Percentiles rank a stretch among this genome's conserved stretches.
These are phyloP conservation scores for Liodrosophila aerea DNA, from an alignment of 2,888 invertebrate species.

Conservation along the genomic window DNA sequence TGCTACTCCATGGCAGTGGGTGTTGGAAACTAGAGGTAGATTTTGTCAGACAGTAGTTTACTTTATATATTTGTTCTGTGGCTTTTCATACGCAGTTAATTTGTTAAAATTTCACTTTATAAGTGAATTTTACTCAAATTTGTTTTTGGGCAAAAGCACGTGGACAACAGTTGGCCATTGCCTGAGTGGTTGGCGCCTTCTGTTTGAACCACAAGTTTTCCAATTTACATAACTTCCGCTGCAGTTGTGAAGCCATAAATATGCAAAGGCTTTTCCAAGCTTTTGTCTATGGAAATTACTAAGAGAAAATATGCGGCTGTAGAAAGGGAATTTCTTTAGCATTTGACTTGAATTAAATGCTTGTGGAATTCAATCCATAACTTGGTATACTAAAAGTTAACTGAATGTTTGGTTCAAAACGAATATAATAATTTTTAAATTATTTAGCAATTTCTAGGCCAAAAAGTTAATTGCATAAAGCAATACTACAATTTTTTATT, in stretches of 20 bases:
- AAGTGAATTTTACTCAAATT: constrained; percentile 60
- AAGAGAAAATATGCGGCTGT: background rate
- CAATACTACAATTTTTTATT: too few species aligned
- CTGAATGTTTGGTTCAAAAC: too few species aligned
- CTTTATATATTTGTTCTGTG: constrained; percentile 53
- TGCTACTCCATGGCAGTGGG: constrained; percentile 24
- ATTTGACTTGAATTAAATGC: background rate
- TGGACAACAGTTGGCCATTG: constrained; percentile 38
- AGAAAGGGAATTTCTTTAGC: background rate
- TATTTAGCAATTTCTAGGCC: too few species aligned
- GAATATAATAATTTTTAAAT: too few species aligned
- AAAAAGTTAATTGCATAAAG: too few species aligned
- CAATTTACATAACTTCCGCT: constrained; percentile 69
- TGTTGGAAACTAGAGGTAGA: constrained; percentile 3
- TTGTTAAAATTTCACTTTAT: constrained; percentile 70
- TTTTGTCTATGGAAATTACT: constrained; percentile 30
- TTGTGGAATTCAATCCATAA: background rate
- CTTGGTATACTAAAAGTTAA: too few species aligned
- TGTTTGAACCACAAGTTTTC: constrained; percentile 59
- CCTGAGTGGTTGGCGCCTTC: constrained; percentile 17
- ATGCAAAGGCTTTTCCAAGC: constrained; percentile 49
- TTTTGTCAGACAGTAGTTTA: constrained; percentile 30
- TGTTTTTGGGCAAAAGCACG: constrained; percentile 29
- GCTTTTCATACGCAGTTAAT: constrained; percentile 64
- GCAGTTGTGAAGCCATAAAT: constrained; percentile 58